A percentile compares a stretch with the other conserved stretches of the same genome.
These are phyloP conservation scores for Stomorhina lunata DNA, from an alignment of 2,888 invertebrate species.

Conservation along the genomic window DNA sequence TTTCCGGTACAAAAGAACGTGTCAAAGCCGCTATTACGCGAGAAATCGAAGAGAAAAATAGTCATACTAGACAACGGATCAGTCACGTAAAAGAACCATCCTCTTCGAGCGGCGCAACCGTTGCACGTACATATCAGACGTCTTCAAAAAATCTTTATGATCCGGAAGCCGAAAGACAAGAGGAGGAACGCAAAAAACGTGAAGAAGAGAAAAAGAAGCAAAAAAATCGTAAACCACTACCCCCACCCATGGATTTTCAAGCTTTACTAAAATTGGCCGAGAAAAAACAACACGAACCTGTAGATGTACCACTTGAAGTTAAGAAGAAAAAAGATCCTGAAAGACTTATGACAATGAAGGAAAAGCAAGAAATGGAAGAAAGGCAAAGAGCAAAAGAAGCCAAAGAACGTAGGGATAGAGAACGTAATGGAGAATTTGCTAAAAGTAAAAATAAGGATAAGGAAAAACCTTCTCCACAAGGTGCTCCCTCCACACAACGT, in stretches of 20 bases:
- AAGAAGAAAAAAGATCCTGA: slow-evolving; percentile 83
- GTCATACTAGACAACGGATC: slow-evolving; percentile 79
- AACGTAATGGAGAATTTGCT: slow-evolving; percentile 70
- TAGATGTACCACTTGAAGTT: slow-evolving; percentile 80
- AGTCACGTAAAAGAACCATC: slow-evolving; percentile 48
- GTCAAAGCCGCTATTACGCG: slow-evolving; percentile 87
- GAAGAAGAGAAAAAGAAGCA: slow-evolving; percentile 80
- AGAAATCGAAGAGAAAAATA: slow-evolving; percentile 86
- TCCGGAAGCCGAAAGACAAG: slow-evolving; percentile 74
- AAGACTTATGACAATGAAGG: slow-evolving; percentile 89
- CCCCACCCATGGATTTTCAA: slow-evolving; percentile 89
- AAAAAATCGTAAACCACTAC: slow-evolving; percentile 82
- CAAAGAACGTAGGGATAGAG: slow-evolving; percentile 80
- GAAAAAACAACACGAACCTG: slow-evolving; percentile 90
- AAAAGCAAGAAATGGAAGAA: slow-evolving; percentile 87
- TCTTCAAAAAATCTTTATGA: slow-evolving; percentile 76
- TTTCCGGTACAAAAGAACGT: slow-evolving; percentile 85
- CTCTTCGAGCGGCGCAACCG: slow-evolving; percentile 27
- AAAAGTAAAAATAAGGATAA: slow-evolving; percentile 39
- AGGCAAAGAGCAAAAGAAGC: slow-evolving; percentile 85
- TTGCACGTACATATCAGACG: slow-evolving; percentile 70
- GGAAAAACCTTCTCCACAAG: slow-evolving; percentile 37
- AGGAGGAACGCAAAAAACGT: slow-evolving; percentile 74
- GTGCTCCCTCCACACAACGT: slow-evolving; percentile 52
- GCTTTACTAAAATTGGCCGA: slow-evolving; percentile 90